Evolutionary conservation across 2,113 vertebrate species (phyloP), one percentile per base, ranked within the genome.

Genomic region (Pelecanoides urinatrix): DNA sequence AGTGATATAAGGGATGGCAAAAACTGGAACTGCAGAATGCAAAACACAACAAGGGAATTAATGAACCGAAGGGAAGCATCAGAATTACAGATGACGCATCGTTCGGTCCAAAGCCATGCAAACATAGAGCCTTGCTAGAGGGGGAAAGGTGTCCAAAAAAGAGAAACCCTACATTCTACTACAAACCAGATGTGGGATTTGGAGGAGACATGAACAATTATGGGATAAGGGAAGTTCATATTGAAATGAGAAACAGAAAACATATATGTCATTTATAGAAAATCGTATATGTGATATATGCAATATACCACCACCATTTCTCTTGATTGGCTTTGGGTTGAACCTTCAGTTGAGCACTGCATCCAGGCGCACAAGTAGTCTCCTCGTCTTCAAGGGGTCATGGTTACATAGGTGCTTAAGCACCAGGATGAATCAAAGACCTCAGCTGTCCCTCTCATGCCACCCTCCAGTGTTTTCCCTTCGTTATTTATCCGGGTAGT

Each of bases 231-330:
- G 55, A 91, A 83, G 15, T n/a, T 45, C 29, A 55, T 58, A 23
- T 3, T 67, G 76, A 88, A 95, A 74, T 56, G 11, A 49, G 38
- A 88, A 86, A 47, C 30, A 86, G 32, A 82, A 76, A 56, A 52
- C 4, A 3, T 10, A 3, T 5, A 25, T 17, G 9, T n/a, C 40
- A 53, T 32, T 32, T 19, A 32, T 4, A 80, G 50, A 81, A 84
- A 62, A 74, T 23, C 0, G 0, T 58, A 6, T 42, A 10, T n/a
- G n/a, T 22, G n/a, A 59, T 34, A 45, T 22, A 67, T 44, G 63
- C 30, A 45, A 18, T 29, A 47, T 19, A 59, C 6, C 38, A 74
- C 3, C 13, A 63, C 6, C 7, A 17, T 71, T 76, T 62, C 23
- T 86, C 11, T 36, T 59, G 15, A 11, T 34, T 40, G 4, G 16